phyloP scores from a whole-genome alignment of 2,113 vertebrate genomes.

The Ctenodactylus gundi region DNA sequence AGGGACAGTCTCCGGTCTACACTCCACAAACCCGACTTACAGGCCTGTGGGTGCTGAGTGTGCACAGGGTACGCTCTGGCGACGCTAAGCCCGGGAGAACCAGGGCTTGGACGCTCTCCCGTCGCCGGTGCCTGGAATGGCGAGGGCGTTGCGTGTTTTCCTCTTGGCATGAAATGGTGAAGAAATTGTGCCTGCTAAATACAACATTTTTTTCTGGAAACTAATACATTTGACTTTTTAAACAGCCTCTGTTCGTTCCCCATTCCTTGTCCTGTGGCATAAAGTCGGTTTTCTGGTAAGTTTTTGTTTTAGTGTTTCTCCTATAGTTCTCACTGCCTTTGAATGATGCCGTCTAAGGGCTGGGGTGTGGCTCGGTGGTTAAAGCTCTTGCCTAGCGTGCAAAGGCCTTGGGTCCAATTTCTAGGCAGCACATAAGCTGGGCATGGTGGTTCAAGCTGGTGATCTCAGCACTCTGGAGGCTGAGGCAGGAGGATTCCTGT shows the following conservation, averaged over 20 bases:
- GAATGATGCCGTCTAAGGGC: neutral
- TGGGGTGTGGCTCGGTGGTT: too few species aligned
- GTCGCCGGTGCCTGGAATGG: too few species aligned
- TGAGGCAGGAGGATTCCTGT: too few species aligned
- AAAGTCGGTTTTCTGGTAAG: neutral
- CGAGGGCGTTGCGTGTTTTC: neutral
- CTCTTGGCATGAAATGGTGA: neutral
- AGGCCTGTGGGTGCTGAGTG: neutral
- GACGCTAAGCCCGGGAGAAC: rapidly evolving
- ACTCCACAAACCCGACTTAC: neutral
- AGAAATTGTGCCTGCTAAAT: neutral
- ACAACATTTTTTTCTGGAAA: neutral
- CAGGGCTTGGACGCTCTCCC: neutral
- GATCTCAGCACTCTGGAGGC: too few species aligned
- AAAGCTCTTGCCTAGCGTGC: too few species aligned
- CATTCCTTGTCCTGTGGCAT: neutral
- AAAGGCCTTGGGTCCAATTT: too few species aligned
- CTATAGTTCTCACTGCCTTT: neutral
- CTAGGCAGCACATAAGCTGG: too few species aligned
- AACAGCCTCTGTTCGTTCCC: neutral
- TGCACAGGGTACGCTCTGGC: neutral
- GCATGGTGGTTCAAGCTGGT: too few species aligned
- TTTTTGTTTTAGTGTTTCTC: neutral
- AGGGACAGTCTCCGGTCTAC: neutral
- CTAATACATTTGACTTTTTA: neutral